Percentiles rank a stretch among this genome's conserved stretches.
Conservation (phyloP, 2,797 vertebrate species). For the Hemibagrus guttatus region DNA sequence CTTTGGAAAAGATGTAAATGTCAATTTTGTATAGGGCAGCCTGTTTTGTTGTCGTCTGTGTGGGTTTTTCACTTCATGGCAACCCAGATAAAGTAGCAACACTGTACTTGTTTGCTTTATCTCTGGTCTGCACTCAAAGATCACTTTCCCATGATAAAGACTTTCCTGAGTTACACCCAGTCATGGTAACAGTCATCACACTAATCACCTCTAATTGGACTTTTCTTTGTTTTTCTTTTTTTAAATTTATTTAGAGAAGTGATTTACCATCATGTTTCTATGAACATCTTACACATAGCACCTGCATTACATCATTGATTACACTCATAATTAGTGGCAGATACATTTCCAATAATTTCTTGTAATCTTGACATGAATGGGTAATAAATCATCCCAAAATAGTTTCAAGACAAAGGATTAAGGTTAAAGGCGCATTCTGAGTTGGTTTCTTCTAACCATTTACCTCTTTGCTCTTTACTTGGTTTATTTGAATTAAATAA, state of each 20-base stretch:
- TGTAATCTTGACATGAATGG: background rate
- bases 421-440: background rate
- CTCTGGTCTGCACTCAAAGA: slow-evolving; percentile 29
- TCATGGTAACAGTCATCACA: slow-evolving; percentile 2
- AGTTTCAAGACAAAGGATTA: background rate
- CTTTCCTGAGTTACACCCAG: slow-evolving; percentile 12
- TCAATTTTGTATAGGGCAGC: background rate
- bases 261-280: background rate
- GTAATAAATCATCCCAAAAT: slow-evolving; percentile 9
- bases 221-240: background rate
- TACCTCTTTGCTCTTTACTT: background rate
- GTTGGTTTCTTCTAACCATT: background rate
- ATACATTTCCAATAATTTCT: background rate
- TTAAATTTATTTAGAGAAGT: background rate
- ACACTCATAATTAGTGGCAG: background rate
- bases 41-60: background rate
- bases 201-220: background rate
- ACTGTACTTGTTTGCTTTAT: slow-evolving; percentile 39
- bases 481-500: background rate
- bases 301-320: background rate
- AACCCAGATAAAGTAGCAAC: slow-evolving; percentile 38
- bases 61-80: background rate
- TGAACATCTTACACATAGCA: background rate
- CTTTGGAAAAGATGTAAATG: background rate
- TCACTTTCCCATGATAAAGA: background rate